Percentiles rank a stretch among this genome's conserved stretches.
Evolutionary conservation across 2,113 vertebrate species (phyloP).

Genomic region (Clupea harengus): DNA sequence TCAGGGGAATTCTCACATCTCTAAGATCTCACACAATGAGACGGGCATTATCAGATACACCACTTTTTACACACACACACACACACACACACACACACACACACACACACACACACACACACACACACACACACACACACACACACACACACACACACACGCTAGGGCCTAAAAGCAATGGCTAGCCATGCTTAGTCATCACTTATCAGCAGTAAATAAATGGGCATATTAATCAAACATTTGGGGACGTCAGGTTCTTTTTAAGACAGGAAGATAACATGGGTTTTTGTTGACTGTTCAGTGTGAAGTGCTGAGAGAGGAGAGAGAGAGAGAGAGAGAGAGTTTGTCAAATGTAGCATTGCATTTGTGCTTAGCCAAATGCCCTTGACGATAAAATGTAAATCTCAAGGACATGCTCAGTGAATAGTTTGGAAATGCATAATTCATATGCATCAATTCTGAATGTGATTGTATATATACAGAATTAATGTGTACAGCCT

Average conservation of each 20-base stretch:
- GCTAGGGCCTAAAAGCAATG: slow-evolving; percentile 4
- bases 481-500: slow-evolving; percentile 56
- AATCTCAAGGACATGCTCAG: slow-evolving; percentile 75
- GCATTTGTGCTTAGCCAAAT: slow-evolving; percentile 57
- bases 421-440: slow-evolving; percentile 72
- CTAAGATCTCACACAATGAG: slow-evolving; percentile 41
- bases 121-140: slow-evolving; percentile 11
- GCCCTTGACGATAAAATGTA: slow-evolving; percentile 78
- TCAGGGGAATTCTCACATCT: slow-evolving; percentile 58
- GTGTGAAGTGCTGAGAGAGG: slow-evolving; percentile 41
- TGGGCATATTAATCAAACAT: slow-evolving; percentile 51
- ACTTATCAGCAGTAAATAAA: slow-evolving; percentile 30
- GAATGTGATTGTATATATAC: slow-evolving; percentile 63
- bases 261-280: slow-evolving; percentile 25
- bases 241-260: slow-evolving; percentile 26
- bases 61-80: slow-evolving; percentile 23
- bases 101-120: background rate
- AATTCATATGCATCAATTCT: slow-evolving; percentile 71
- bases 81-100: slow-evolving; percentile 4
- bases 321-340: slow-evolving; percentile 41
- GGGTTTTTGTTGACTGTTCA: slow-evolving; percentile 35
- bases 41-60: slow-evolving; percentile 27
- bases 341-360: slow-evolving; percentile 61
- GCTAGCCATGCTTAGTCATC: slow-evolving; percentile 29
- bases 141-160: no score